Evolutionary conservation across 2,113 vertebrate species (phyloP).

Genomic region (Pseudorasbora parva): DNA sequence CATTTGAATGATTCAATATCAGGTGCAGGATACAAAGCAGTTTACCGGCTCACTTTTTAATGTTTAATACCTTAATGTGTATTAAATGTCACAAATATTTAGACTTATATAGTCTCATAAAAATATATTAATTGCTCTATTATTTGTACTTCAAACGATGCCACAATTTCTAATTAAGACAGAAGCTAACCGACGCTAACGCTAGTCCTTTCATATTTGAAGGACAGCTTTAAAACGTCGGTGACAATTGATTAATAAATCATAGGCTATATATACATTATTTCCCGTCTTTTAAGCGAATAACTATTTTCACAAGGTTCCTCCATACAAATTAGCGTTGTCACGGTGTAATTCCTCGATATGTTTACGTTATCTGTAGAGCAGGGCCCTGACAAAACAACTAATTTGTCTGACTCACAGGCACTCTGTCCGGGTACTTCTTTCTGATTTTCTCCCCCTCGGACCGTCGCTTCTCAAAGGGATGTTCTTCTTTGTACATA

Average conservation of each 20-base stretch:
- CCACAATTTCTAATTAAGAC: neutral
- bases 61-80: neutral
- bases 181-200: neutral
- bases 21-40: neutral
- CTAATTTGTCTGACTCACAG: constrained; percentile 77
- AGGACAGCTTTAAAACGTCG: constrained; percentile 14
- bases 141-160: constrained; percentile 1
- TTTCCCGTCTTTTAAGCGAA: neutral
- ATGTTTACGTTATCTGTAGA: neutral
- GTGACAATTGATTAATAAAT: neutral
- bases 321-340: neutral
- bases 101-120: neutral
- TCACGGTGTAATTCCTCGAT: neutral
- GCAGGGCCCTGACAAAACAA: constrained; percentile 35
- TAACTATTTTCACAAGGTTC: neutral
- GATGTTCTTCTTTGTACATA: constrained; percentile 92
- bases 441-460: constrained; percentile 95
- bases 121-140: neutral
- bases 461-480: constrained; percentile 91
- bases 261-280: no score
- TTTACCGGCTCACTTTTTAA: neutral
- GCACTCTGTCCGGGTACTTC: constrained; percentile 94
- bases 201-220: constrained; percentile 6
- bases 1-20: neutral
- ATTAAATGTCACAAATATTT: neutral